Evolutionary conservation across 2,888 invertebrate genomes (phyloP), one percentile per base, ranked within the genome.

Genomic region (Tanypteryx hageni): DNA sequence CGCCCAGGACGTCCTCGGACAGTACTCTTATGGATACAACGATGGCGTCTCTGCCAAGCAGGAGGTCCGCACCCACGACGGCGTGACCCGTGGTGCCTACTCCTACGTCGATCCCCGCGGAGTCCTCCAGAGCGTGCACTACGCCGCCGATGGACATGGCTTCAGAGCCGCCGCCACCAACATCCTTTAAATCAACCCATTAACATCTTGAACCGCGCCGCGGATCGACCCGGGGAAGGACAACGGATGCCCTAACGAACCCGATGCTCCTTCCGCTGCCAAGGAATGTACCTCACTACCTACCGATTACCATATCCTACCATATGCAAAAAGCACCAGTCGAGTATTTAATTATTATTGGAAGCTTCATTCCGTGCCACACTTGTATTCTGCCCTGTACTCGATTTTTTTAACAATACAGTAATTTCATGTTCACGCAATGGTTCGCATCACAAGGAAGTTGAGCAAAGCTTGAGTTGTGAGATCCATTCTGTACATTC

Each of bases 111-210:
- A 97, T 94, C 95, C 96, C 31, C 95, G 96, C 93, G 96, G 96
- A 22, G 92, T 93, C 96, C 84, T 94, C n/a, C 97, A 97, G 94
- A 95, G 96, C 93, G 93, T 96, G 10, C 94, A 94, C 93, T 96
- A 96, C 94, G 95, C 96, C 91, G 96, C 96, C 64, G 96, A 96
- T 93, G 95, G 95, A 31, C 95, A 96, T 93, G 97, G 97, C 56
- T 97, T 97, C 95, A 96, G 96, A 84, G 96, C 96, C 83, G 96
- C 97, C 7, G 96, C 96, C 82, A 96, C 96, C 57, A 96, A 97
- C 94, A 94, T 96, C 93, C 95, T 96, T 93, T 95, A 94, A 95
- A 95, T 94, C 86, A 93, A 93, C 58, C 93, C 93, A 56, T 92
- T 56, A 83, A 92, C 93, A 93, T 93, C 91, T 58, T 93, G 93